Base-by-base conservation (phyloP, 1,140 invertebrate genomes). In the Atta colombica region DNA sequence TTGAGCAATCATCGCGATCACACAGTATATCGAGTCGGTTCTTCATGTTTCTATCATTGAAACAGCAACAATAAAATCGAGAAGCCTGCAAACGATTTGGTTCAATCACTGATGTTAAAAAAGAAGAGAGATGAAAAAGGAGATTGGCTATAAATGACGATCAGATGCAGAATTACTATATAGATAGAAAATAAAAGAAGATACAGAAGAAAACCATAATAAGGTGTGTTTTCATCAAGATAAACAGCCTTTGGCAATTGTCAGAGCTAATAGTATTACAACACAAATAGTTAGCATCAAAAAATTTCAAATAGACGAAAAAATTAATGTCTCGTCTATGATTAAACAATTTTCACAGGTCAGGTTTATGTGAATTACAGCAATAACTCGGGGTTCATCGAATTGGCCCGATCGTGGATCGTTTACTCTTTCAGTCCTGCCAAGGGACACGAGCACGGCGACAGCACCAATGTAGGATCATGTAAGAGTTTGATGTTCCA, bases 401-500 rank as follows among this genome's bases (percentile, higher is more conserved):
- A 53, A 77, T 85, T 21, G 60, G 49, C n/a, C 49, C 74, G 71
- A 31, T 65, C 51, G 45, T 87, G 51, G 35, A 71, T 45, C 72
- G 18, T 66, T 74, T 25, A 69, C 60, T 25, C 63, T 55, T 85
- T 74, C 71, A 39, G 35, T 75, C 14, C 51, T 72, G 28, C 39
- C 60, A 28, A 45, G 68, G 31, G 61, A 75, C 31, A 61, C 21
- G 80, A 87, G 25, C 51, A 60, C 77, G 71, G 45, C 85, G 78
- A 75, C 82, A 49, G 75, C 69, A 60, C 31, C 74, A 18, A 72
- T 28, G 84, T 58, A 25, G 63, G 21, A 65, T 85, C 39, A 68
- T 72, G 74, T 66, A 80, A 87, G 63, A 77, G 89, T 78, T 87
- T 91, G 87, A 55, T 91, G 80, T 94, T 94, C 93, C 93, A 93